Evolutionary conservation across 2,797 vertebrate species (phyloP).

Genomic region (Oryzias sinensis): DNA sequence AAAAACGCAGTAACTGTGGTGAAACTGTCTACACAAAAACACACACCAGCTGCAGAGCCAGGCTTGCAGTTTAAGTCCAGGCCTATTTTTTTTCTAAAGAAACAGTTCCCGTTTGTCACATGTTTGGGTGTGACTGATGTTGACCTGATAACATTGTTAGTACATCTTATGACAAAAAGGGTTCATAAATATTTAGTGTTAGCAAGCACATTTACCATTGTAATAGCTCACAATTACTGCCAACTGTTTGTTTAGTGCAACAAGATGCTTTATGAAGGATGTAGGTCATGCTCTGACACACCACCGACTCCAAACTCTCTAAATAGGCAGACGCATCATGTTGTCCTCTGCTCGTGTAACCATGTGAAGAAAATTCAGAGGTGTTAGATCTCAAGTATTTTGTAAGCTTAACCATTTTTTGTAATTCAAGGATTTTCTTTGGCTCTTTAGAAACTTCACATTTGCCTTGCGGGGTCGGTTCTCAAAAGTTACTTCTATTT

Average conservation of each 20-base stretch:
- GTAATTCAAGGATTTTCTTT: too few species aligned
- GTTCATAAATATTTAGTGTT: slow-evolving; percentile 1
- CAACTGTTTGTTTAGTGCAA: slow-evolving; percentile 9
- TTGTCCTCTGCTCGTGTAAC: slow-evolving; percentile 1
- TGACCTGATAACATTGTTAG: not conserved
- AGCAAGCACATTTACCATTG: not conserved
- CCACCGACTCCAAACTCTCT: slow-evolving; percentile 4
- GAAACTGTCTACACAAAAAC: not conserved
- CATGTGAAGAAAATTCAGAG: too few species aligned
- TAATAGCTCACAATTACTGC: slow-evolving; percentile 6
- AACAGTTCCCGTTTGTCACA: not conserved
- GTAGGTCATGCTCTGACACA: slow-evolving; percentile 14
- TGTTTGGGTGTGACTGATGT: not conserved
- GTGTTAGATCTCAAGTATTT: too few species aligned
- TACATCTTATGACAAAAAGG: not conserved
- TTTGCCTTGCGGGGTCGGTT: too few species aligned
- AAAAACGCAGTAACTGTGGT: too few species aligned
- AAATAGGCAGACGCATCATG: slow-evolving; percentile 24
- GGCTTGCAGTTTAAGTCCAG: too few species aligned
- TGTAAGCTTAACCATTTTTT: too few species aligned
- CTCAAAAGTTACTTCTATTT: too few species aligned
- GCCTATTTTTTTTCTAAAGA: not conserved
- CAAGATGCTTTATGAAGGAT: slow-evolving; percentile 18
- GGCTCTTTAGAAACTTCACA: too few species aligned
- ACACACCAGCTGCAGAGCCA: not conserved